These are phyloP conservation scores for Trisateles emortualis DNA, from an alignment of 2,888 invertebrate species.

Conservation along the genomic window DNA sequence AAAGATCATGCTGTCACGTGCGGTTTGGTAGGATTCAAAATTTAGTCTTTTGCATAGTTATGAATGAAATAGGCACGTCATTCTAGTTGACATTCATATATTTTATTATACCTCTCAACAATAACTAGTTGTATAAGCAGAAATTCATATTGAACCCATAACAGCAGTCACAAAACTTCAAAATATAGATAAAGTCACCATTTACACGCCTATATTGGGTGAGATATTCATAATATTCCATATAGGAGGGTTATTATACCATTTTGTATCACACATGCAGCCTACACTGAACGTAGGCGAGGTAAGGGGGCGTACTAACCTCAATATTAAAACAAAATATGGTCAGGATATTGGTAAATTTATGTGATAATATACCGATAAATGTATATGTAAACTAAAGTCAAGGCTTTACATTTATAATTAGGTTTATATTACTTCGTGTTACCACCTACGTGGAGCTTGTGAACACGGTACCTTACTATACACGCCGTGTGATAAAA, in stretches of 20 bases:
- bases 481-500: conserved; percentile 17
- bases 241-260: conserved; percentile 29
- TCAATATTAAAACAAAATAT: conserved; percentile 46
- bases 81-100: conserved; percentile 3
- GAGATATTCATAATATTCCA: conserved; percentile 35
- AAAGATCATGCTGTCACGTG: too few relatives aligned
- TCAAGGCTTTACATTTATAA: conserved; percentile 45
- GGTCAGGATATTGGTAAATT: conserved; percentile 49
- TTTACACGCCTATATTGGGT: conserved; percentile 25
- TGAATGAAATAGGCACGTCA: conserved; percentile 1
- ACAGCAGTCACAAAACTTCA: conserved; percentile 36
- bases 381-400: conserved; percentile 36
- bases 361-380: conserved; percentile 34
- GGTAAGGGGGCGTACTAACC: conserved; percentile 50
- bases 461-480: conserved; percentile 13
- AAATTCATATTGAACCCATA: conserved; percentile 12
- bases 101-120: conserved; percentile 1
- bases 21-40: too few relatives aligned
- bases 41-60: not conserved
- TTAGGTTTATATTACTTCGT: conserved; percentile 25
- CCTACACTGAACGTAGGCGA: conserved; percentile 47
- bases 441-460: conserved; percentile 27
- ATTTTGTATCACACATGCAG: conserved; percentile 31
- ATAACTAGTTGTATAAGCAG: conserved; percentile 8
- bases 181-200: conserved; percentile 28